Evolutionary conservation across 2,797 vertebrate species (phyloP).

Genomic region (Chloroceryle amazona): DNA sequence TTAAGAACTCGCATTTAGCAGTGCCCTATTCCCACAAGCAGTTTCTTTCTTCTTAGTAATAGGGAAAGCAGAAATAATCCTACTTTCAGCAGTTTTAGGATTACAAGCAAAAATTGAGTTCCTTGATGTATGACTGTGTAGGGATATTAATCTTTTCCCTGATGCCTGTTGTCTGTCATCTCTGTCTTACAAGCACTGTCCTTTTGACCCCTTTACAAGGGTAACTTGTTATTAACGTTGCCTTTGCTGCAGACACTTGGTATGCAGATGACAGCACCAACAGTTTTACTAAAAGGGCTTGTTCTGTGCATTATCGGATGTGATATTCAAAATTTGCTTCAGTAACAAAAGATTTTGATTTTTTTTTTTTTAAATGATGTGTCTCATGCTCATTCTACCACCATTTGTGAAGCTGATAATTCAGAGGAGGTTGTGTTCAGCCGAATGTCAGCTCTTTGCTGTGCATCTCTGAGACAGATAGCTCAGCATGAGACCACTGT

Average conservation of each 20-base stretch:
- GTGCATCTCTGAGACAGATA: neutral
- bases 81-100: slow-evolving; percentile 73
- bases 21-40: neutral
- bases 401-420: neutral
- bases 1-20: neutral
- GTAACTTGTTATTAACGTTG: slow-evolving; percentile 49
- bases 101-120: slow-evolving; percentile 70
- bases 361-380: neutral
- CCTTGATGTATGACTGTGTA: slow-evolving; percentile 64
- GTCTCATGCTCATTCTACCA: neutral
- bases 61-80: slow-evolving; percentile 63
- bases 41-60: slow-evolving; percentile 49
- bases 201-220: slow-evolving; percentile 60
- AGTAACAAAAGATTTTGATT: neutral
- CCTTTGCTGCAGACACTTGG: neutral
- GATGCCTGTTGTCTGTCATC: slow-evolving; percentile 58
- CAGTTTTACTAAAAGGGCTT: slow-evolving; percentile 52
- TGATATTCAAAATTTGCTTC: slow-evolving; percentile 3
- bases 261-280: slow-evolving; percentile 54
- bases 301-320: neutral
- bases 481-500: neutral
- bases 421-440: neutral
- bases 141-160: slow-evolving; percentile 66
- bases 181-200: slow-evolving; percentile 50
- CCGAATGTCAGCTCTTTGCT: neutral